Evolutionary conservation across 2,888 invertebrate genomes (phyloP).

Genomic region (Tetranychus piercei): DNA sequence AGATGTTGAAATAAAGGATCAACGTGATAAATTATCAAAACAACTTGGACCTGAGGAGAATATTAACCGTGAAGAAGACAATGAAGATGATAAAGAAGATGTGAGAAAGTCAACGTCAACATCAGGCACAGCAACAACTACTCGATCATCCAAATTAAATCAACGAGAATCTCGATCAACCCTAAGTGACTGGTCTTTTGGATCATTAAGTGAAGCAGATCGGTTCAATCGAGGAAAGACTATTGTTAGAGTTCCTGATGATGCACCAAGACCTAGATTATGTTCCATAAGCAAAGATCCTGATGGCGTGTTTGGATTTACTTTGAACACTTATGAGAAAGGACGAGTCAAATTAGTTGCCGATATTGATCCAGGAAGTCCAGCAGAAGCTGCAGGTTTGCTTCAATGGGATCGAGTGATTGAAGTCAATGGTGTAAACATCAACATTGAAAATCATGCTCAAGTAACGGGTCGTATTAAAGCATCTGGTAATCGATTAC

Average conservation of each 20-base stretch:
- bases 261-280: constrained; percentile 11
- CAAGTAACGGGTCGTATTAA: constrained; percentile 4
- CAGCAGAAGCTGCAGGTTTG: not conserved
- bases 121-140: not conserved
- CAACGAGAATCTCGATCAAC: not conserved
- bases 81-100: not conserved
- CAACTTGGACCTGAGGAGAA: not conserved
- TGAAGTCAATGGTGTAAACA: constrained; percentile 9
- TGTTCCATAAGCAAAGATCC: not conserved
- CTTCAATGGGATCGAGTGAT: constrained; percentile 9
- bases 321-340: constrained; percentile 4
- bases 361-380: not conserved
- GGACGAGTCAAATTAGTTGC: not conserved
- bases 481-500: not conserved
- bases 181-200: not conserved
- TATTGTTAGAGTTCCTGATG: not conserved
- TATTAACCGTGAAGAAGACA: not conserved
- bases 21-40: not conserved
- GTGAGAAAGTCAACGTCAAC: not conserved
- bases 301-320: constrained; percentile 6
- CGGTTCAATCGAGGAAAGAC: not conserved
- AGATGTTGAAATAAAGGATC: not conserved
- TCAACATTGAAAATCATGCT: constrained; percentile 9
- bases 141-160: not conserved
- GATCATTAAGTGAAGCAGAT: not conserved